Evolutionary conservation across 2,888 invertebrate species (phyloP).

Genomic region (Mesoligia furuncula): DNA sequence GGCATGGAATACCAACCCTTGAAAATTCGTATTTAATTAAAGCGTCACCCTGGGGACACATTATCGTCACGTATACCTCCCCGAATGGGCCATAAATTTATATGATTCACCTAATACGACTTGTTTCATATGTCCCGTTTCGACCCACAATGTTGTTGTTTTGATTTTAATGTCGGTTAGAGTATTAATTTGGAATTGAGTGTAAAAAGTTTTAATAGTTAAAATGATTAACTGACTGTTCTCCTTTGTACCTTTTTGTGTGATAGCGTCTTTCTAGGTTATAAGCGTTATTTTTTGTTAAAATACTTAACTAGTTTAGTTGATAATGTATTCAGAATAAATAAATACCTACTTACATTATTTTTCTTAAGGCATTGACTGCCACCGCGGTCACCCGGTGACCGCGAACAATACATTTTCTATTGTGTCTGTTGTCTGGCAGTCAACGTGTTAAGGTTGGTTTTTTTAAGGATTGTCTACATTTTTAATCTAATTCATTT

Average conservation of each 20-base stretch:
- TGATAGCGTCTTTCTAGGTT: not conserved
- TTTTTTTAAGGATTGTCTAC: too few species aligned
- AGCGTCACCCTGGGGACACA: constrained; percentile 63
- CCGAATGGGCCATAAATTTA: constrained; percentile 64
- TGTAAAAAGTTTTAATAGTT: constrained; percentile 12
- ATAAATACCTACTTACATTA: not conserved
- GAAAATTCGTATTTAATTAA: constrained; percentile 67
- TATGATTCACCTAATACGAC: constrained; percentile 66
- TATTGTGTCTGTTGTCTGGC: too few species aligned
- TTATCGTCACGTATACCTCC: constrained; percentile 60
- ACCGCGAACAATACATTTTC: too few species aligned
- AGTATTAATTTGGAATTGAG: constrained; percentile 39
- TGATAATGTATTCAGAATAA: not conserved
- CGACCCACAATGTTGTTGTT: constrained; percentile 56
- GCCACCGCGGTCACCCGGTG: too few species aligned
- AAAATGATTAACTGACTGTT: not conserved
- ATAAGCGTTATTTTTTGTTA: not conserved
- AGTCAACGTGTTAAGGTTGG: not conserved
- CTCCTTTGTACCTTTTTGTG: not conserved
- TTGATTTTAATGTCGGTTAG: constrained; percentile 56
- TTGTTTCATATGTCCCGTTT: constrained; percentile 53
- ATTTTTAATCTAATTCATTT: too few species aligned
- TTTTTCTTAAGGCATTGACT: too few species aligned
- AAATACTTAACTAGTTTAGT: not conserved
- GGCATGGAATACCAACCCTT: constrained; percentile 58